Evolutionary conservation across 2,888 invertebrate species (phyloP).

Genomic region (Prosapia bicincta): DNA sequence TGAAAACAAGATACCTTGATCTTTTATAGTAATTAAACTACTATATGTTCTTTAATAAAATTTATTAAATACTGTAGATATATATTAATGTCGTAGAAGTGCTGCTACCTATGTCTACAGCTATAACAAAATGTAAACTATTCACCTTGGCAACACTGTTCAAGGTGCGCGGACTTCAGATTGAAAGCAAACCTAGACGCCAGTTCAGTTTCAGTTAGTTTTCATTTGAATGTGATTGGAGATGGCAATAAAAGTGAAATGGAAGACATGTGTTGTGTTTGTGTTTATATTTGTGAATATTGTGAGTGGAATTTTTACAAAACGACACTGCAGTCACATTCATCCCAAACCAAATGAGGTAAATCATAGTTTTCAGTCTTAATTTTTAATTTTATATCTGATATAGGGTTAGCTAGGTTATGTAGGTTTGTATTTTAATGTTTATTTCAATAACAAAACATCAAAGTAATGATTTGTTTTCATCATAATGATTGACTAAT

Average conservation of each 20-base stretch:
- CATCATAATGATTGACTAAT: too few species aligned
- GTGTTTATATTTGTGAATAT: slow-evolving; percentile 32
- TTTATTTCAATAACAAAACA: too few species aligned
- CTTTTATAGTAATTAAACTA: too few species aligned
- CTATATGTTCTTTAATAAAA: too few species aligned
- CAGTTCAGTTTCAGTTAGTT: background rate
- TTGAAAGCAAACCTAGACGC: background rate
- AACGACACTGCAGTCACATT: slow-evolving; percentile 41
- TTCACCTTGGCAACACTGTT: background rate
- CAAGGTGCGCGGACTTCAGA: background rate
- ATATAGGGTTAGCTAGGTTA: background rate
- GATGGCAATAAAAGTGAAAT: slow-evolving; percentile 38
- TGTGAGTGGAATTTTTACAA: slow-evolving; percentile 37
- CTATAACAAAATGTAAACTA: background rate
- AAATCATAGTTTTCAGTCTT: slow-evolving; percentile 23
- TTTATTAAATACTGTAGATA: too few species aligned
- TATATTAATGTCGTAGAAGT: background rate
- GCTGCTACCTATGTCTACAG: background rate
- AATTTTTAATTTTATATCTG: background rate
- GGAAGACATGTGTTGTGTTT: slow-evolving; percentile 31
- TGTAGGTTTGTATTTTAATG: too few species aligned
- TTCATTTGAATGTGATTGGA: background rate
- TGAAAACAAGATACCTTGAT: too few species aligned
- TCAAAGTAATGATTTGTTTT: too few species aligned
- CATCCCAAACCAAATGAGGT: slow-evolving; percentile 43